A percentile compares a stretch with the other conserved stretches of the same genome.
These are phyloP conservation scores for Actinia tenebrosa DNA, from an alignment of 64 coral and sea anemone genomes.

Conservation along the genomic window DNA sequence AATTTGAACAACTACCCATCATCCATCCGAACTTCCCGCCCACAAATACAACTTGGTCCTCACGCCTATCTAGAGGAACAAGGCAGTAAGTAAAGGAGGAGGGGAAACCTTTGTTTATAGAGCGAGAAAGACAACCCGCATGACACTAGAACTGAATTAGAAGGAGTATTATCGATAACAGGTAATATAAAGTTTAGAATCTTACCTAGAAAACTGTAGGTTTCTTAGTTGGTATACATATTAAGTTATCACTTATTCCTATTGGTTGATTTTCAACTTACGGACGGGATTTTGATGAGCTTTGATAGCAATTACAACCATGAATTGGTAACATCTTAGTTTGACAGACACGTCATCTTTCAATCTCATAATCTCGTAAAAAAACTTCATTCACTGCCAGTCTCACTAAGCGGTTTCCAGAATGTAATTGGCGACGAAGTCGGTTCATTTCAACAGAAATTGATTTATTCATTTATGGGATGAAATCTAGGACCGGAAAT, in stretches of 20 bases:
- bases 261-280: slow-evolving; percentile 6
- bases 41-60: slow-evolving; percentile 33
- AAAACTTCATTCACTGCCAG: slow-evolving; percentile 26
- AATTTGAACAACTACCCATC: slow-evolving; percentile 57
- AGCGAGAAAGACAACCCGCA: not conserved
- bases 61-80: slow-evolving; percentile 63
- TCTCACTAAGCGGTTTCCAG: slow-evolving; percentile 24
- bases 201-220: not conserved
- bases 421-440: slow-evolving; percentile 21
- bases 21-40: slow-evolving; percentile 40
- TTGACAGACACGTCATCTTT: slow-evolving; percentile 35
- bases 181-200: slow-evolving; percentile 17
- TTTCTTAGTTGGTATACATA: not conserved
- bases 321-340: slow-evolving; percentile 37
- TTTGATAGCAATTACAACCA: slow-evolving; percentile 20
- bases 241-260: not conserved
- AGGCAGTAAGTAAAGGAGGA: slow-evolving; percentile 38
- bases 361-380: slow-evolving; percentile 21
- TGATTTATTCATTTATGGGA: slow-evolving; percentile 25
- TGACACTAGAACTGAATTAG: not conserved
- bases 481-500: slow-evolving; percentile 19
- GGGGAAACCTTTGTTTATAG: slow-evolving; percentile 46
- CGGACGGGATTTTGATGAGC: slow-evolving; percentile 3
- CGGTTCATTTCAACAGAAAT: slow-evolving; percentile 28
- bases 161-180: slow-evolving; percentile 9